These are phyloP conservation scores for Diceros bicornis DNA, from an alignment of 2,797 vertebrate genomes.

Conservation along the genomic window DNA sequence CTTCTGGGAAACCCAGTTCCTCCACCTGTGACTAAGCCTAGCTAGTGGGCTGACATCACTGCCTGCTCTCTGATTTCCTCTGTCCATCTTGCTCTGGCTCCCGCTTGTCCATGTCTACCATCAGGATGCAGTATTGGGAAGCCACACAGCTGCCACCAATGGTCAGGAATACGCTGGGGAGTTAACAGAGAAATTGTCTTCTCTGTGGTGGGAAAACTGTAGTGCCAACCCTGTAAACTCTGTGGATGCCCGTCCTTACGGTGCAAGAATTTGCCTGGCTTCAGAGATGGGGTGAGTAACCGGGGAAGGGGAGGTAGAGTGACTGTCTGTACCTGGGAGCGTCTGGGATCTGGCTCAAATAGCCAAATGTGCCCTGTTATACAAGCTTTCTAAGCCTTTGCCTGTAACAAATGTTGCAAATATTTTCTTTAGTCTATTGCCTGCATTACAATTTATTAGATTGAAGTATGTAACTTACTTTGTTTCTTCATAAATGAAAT, in stretches of 20 bases:
- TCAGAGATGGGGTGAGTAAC: neutral
- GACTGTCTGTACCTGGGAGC: neutral
- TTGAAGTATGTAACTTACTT: neutral
- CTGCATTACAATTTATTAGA: neutral
- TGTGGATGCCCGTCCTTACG: neutral
- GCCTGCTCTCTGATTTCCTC: neutral
- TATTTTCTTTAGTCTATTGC: neutral
- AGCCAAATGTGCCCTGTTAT: neutral
- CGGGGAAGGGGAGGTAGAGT: neutral
- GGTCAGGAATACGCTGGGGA: neutral
- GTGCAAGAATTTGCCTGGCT: neutral
- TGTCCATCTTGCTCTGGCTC: neutral
- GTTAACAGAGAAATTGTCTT: neutral
- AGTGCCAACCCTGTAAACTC: neutral
- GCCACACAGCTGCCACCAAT: neutral
- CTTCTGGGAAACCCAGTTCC: neutral
- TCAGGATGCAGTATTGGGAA: rapidly evolving
- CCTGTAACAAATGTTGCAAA: neutral
- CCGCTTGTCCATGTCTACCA: neutral
- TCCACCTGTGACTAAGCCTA: neutral
- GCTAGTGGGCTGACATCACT: rapidly evolving
- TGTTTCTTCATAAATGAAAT: neutral
- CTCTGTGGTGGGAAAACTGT: neutral
- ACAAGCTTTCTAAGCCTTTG: neutral
- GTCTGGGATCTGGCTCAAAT: neutral